Percentiles rank a stretch among this genome's conserved stretches.
These are phyloP conservation scores for Elysia crispata DNA, from an alignment of 2,888 invertebrate genomes.

Conservation along the genomic window DNA sequence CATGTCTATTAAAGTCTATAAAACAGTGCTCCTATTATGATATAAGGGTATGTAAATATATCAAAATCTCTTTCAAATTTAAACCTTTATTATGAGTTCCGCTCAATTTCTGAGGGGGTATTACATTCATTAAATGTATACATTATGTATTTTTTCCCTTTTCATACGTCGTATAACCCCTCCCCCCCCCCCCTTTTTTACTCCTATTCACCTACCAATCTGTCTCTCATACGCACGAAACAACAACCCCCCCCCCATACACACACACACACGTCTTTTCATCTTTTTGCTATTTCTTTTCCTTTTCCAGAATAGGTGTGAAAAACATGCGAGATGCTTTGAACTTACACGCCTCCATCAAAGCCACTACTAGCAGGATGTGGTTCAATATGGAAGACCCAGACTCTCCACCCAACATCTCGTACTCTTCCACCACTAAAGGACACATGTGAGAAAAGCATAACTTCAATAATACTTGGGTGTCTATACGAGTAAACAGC, in stretches of 20 bases:
- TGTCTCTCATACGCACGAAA: not conserved
- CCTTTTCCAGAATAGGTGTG: slow-evolving; percentile 32
- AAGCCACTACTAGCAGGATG: not conserved
- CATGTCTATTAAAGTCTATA: no score
- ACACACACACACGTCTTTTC: not conserved
- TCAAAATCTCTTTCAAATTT: no score
- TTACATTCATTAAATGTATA: no score
- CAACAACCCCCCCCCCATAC: no score
- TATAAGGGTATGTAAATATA: no score
- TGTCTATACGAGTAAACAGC: no score
- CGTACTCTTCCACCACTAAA: slow-evolving; percentile 18
- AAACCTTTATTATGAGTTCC: no score
- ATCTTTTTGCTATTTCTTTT: not conserved
- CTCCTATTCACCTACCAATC: no score
- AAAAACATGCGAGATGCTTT: slow-evolving; percentile 37
- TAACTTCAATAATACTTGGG: no score
- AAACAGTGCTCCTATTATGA: no score
- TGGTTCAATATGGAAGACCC: slow-evolving; percentile 1
- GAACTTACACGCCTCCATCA: slow-evolving; percentile 12
- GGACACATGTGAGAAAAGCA: slow-evolving; percentile 3
- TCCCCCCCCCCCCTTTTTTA: not conserved
- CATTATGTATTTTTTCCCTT: not conserved
- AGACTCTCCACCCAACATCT: slow-evolving; percentile 28
- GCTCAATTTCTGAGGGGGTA: no score
- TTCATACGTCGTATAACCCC: not conserved